Evolutionary conservation across 2,113 vertebrate genomes (phyloP), one percentile per base, ranked within the genome.

Genomic region (Perca fluviatilis): DNA sequence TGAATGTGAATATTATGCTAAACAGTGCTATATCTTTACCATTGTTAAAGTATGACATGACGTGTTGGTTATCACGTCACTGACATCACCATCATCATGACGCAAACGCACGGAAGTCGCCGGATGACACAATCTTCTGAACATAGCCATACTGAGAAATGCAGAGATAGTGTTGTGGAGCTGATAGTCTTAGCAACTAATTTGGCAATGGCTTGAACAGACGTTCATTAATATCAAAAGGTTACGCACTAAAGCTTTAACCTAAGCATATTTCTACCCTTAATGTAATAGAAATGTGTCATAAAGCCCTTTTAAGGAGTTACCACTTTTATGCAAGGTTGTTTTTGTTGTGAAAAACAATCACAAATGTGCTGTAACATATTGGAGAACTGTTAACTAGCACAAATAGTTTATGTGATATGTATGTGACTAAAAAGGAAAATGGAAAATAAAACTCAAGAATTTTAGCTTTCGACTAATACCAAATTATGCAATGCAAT

Each of bases 61-160:
- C 43, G 63, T 47, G 50, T 50, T 54, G 46, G 3, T 62, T 56
- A 43, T 27, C 49, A 36, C 69, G 68, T 58, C 67, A 46, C 19
- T 77, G 79, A 74, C 67, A 75, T 71, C 40, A 57, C 51, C 47
- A 33, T 33, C 33, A 33, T 33, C 16, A 33, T 75, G 63, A 85
- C 65, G 27, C 27, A 27, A 2, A 27, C 2, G 27, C 1, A 27
- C 27, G 27, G 27, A 27, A 40, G 40, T 40, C 7, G 2, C 40
- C 40, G 10, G 40, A 43, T 10, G 9, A 40, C 2, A 40, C 36
- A 40, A 40, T 40, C 40, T 40, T 10, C 9, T 40, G 40, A 40
- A 40, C 9, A 40, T 40, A 40, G 40, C 40, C 40, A 40, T 10
- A 10, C 36, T 40, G 40, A 10, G 40, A 40, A 40, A 40, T 40